These are phyloP conservation scores for Balaenoptera acutorostrata DNA, from an alignment of 2,113 vertebrate species.

Conservation along the genomic window DNA sequence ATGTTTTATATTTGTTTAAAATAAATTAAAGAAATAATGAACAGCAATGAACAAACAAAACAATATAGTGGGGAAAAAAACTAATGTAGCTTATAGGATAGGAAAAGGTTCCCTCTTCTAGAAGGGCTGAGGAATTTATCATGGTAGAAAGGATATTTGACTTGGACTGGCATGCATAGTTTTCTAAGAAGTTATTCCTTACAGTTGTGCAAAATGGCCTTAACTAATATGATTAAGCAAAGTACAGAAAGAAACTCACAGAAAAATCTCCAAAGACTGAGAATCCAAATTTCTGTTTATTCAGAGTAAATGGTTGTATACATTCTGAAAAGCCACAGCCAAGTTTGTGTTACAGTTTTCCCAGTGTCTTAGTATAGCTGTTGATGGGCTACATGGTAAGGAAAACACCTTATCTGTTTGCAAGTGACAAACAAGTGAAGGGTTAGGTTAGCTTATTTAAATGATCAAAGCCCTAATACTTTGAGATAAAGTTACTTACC, in stretches of 20 bases:
- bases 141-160: not conserved
- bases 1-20: not conserved
- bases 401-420: not conserved
- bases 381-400: not conserved
- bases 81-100: too few relatives aligned
- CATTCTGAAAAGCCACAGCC: not conserved
- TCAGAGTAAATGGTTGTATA: not conserved
- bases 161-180: not conserved
- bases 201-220: not conserved
- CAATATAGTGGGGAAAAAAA: not conserved
- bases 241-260: not conserved
- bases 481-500: not conserved
- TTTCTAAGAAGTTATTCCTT: constrained; percentile 12
- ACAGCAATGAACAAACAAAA: not conserved
- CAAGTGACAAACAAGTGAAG: not conserved
- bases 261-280: not conserved
- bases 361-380: not conserved
- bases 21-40: not conserved
- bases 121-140: not conserved
- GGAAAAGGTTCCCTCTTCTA: not conserved
- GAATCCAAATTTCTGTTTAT: not conserved
- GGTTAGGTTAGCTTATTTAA: not conserved
- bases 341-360: not conserved
- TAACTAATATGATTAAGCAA: constrained; percentile 4
- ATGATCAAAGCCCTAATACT: not conserved